These are phyloP conservation scores for Panopea generosa DNA, from an alignment of 2,888 invertebrate genomes.

Conservation along the genomic window DNA sequence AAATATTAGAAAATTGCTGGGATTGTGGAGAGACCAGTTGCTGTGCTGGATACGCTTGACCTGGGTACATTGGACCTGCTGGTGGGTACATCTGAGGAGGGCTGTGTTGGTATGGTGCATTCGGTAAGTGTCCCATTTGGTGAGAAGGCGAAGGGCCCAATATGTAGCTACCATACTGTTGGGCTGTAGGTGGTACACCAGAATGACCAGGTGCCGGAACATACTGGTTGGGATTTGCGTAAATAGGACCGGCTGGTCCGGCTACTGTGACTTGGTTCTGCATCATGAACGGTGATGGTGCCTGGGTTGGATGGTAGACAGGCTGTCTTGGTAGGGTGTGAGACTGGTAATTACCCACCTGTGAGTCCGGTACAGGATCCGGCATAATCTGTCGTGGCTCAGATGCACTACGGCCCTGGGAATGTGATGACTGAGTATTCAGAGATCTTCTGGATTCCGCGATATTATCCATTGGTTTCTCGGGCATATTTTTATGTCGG, in stretches of 20 bases:
- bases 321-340: conserved; percentile 51
- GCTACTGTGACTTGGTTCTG: conserved; percentile 46
- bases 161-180: conserved; percentile 64
- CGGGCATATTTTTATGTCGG: conserved; percentile 30
- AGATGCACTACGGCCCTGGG: conserved; percentile 58
- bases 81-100: conserved; percentile 59
- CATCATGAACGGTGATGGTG: conserved; percentile 39
- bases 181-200: conserved; percentile 54
- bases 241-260: conserved; percentile 61
- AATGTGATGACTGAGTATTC: conserved; percentile 39
- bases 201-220: conserved; percentile 43
- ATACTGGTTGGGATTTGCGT: conserved; percentile 62
- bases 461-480: conserved; percentile 11
- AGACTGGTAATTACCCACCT: conserved; percentile 46
- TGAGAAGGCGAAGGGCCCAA: conserved; percentile 50
- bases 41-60: conserved; percentile 42
- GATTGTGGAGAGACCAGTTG: conserved; percentile 54
- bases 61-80: conserved; percentile 54
- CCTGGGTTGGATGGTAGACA: conserved; percentile 26
- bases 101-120: conserved; percentile 61
- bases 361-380: conserved; percentile 20
- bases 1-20: conserved; percentile 47
- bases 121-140: conserved; percentile 35
- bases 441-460: conserved; percentile 13
- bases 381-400: conserved; percentile 54